phyloP scores from a whole-genome alignment of 2,113 vertebrate genomes.

The Lasiurus cinereus region DNA sequence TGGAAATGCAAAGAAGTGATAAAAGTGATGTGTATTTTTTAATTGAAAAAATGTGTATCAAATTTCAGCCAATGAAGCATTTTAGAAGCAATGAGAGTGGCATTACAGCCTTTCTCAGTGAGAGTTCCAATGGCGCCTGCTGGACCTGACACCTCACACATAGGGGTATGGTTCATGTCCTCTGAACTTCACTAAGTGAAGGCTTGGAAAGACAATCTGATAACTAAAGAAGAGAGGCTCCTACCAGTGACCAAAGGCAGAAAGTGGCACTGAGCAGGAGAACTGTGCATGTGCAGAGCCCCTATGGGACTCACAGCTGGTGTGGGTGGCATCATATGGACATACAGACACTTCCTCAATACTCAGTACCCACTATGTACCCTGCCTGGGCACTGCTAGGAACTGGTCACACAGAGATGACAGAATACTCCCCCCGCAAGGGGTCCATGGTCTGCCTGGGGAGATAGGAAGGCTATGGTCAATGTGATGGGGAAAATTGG shows the following conservation, averaged over 20 bases:
- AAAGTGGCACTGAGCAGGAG: not conserved
- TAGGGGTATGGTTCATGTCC: not conserved
- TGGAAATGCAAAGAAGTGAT: not conserved
- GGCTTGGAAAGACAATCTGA: not conserved
- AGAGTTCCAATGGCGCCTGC: not conserved
- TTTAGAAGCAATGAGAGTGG: not conserved
- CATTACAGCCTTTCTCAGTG: not conserved
- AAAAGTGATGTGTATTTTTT: not conserved
- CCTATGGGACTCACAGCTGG: not conserved
- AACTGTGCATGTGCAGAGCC: not conserved
- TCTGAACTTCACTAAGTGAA: not conserved
- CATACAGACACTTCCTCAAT: not conserved
- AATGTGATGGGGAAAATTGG: fast-evolving
- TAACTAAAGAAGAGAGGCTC: not conserved
- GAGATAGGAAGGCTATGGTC: not conserved
- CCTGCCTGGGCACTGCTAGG: not conserved
- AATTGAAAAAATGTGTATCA: not conserved
- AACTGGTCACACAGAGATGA: not conserved
- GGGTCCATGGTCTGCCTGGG: not conserved
- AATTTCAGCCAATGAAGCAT: not conserved
- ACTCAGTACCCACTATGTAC: not conserved
- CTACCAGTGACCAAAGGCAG: not conserved
- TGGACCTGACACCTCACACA: not conserved
- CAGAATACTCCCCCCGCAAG: not conserved
- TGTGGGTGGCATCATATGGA: not conserved